These are phyloP conservation scores for Thamnaconus septentrionalis DNA, from an alignment of 2,113 vertebrate genomes.

Conservation along the genomic window DNA sequence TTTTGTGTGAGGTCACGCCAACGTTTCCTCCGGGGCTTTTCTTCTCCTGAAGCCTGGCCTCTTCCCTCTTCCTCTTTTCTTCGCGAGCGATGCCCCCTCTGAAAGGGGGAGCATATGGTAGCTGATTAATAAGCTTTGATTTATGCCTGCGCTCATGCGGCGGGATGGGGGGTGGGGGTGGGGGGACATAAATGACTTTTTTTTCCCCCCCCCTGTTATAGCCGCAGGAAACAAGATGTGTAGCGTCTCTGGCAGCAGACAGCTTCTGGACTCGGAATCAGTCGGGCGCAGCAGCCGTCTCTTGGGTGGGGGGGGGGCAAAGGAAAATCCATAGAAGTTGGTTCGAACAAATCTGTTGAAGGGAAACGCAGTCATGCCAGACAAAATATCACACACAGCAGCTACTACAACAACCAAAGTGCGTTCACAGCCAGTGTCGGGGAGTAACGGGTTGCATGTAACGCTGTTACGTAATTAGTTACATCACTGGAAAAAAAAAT, in stretches of 20 bases:
- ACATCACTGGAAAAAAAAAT: no score
- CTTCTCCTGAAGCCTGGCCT: constrained; percentile 22
- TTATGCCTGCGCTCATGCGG: constrained; percentile 11
- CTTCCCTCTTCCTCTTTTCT: constrained; percentile 14
- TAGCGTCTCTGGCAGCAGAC: not conserved
- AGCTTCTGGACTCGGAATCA: constrained; percentile 2
- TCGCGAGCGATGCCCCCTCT: no score
- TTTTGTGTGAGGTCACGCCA: constrained; percentile 82
- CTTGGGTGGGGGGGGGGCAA: not conserved
- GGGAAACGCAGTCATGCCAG: not conserved
- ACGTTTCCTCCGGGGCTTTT: constrained; percentile 52
- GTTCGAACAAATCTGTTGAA: not conserved
- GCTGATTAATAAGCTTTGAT: constrained; percentile 39
- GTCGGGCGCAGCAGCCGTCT: not conserved
- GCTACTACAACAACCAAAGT: no score
- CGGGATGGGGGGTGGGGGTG: not conserved
- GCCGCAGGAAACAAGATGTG: constrained; percentile 2
- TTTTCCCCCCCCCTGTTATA: not conserved
- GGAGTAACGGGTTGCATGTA: no score
- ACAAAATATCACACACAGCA: no score
- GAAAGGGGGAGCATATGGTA: constrained; percentile 15
- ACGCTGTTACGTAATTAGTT: no score
- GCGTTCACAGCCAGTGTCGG: no score
- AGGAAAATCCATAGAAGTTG: no score
- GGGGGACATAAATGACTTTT: no score